Evolutionary conservation across 37 sponge, comb jelly and placozoan species (phyloP).

Genomic region (Petrosia ficiformis): DNA sequence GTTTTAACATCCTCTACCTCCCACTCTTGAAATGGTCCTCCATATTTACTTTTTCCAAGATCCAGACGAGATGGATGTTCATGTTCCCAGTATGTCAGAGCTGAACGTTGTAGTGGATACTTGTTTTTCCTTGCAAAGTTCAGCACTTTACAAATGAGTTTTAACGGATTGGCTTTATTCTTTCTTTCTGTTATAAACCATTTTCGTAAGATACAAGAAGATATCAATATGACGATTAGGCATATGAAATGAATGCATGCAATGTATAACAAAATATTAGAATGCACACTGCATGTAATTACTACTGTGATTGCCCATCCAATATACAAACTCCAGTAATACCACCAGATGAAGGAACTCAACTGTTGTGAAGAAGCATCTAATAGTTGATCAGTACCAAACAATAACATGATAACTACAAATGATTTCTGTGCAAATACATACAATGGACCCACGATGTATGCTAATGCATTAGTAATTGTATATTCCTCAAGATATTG

Average conservation of each 20-base stretch:
- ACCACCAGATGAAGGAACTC: background rate
- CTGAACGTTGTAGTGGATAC: background rate
- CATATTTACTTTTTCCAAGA: background rate
- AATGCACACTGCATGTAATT: background rate
- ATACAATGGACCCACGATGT: background rate
- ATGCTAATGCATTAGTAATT: background rate
- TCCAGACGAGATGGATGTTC: background rate
- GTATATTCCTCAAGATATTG: background rate
- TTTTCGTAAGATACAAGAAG: background rate
- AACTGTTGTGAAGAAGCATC: background rate
- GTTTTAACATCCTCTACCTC: background rate
- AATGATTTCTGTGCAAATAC: background rate
- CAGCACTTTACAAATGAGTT: background rate
- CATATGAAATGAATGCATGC: background rate
- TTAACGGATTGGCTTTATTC: background rate
- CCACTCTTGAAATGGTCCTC: background rate
- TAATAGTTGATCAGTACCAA: background rate
- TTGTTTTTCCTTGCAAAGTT: background rate
- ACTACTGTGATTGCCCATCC: background rate
- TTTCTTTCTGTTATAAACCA: background rate
- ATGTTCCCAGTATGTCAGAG: background rate
- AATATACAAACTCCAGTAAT: background rate
- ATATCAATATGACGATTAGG: background rate
- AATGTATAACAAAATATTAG: background rate
- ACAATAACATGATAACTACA: background rate